Percentiles rank a stretch among this genome's conserved stretches.
These are phyloP conservation scores for Streptopelia turtur DNA, from an alignment of 2,797 vertebrate species.

Conservation along the genomic window DNA sequence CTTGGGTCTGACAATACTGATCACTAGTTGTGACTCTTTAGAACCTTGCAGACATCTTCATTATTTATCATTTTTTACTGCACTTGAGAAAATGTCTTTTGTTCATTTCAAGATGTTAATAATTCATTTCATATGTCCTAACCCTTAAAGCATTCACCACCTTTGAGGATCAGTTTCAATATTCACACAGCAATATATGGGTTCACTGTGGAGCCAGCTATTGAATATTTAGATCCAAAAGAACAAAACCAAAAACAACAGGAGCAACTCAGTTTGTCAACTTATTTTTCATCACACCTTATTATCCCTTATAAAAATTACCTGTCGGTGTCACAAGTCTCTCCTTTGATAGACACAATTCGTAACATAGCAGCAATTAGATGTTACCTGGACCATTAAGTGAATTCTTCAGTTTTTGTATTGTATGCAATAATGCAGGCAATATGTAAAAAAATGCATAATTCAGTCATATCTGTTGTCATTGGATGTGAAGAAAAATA, in stretches of 20 bases:
- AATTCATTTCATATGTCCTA: background rate
- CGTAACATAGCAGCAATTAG: background rate
- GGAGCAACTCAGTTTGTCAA: background rate
- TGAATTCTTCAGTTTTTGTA: background rate
- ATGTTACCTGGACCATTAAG: background rate
- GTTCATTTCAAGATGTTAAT: background rate
- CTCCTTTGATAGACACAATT: background rate
- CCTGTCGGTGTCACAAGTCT: background rate
- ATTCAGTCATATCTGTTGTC: background rate
- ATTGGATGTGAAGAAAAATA: background rate
- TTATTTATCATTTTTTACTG: background rate
- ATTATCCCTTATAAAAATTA: background rate
- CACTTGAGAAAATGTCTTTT: background rate
- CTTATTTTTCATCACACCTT: background rate
- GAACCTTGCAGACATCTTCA: background rate
- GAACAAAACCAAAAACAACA: background rate
- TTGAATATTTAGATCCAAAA: conserved; percentile 6
- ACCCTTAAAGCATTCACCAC: background rate
- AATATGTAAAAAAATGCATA: background rate
- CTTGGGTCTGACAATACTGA: background rate
- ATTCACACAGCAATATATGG: rapidly evolving
- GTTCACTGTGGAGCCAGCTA: background rate
- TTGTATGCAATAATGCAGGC: background rate
- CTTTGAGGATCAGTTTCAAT: background rate
- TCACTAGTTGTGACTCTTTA: background rate